These are phyloP conservation scores for Rhinogobius similis DNA, from an alignment of 2,113 vertebrate genomes.

Conservation along the genomic window DNA sequence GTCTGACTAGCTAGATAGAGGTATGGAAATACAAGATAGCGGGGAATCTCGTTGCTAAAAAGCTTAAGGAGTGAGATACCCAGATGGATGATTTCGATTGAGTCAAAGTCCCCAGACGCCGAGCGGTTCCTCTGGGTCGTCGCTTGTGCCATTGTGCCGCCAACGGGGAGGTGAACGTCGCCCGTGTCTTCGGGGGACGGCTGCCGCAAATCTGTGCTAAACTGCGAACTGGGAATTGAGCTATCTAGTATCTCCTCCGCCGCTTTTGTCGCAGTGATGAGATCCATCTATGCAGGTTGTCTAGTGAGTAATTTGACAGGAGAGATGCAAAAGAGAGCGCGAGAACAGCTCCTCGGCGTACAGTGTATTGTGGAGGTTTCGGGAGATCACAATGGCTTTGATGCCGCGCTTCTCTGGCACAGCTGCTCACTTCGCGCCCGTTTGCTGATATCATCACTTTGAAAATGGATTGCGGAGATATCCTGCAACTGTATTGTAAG, in stretches of 20 bases:
- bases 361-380: conserved; percentile 36
- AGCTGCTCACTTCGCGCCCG: conserved; percentile 41
- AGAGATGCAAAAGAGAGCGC: conserved; percentile 22
- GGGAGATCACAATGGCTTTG: conserved; percentile 33
- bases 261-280: conserved; percentile 65
- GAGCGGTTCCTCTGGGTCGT: conserved; percentile 51
- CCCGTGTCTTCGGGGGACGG: conserved; percentile 58
- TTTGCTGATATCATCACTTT: conserved; percentile 40
- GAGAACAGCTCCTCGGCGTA: conserved; percentile 24
- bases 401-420: conserved; percentile 34
- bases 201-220: conserved; percentile 73
- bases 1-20: conserved; percentile 44
- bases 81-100: conserved; percentile 61
- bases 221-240: conserved; percentile 61
- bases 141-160: conserved; percentile 59
- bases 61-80: conserved; percentile 63
- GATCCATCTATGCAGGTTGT: conserved; percentile 51
- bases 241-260: conserved; percentile 47
- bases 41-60: conserved; percentile 62
- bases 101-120: conserved; percentile 50
- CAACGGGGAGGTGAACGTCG: conserved; percentile 64
- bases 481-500: conserved; percentile 15
- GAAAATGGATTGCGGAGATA: conserved; percentile 38
- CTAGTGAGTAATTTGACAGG: conserved; percentile 56
- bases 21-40: conserved; percentile 59